Base-by-base conservation (phyloP, 2,113 vertebrate genomes). In the Myiozetetes cayanensis region DNA sequence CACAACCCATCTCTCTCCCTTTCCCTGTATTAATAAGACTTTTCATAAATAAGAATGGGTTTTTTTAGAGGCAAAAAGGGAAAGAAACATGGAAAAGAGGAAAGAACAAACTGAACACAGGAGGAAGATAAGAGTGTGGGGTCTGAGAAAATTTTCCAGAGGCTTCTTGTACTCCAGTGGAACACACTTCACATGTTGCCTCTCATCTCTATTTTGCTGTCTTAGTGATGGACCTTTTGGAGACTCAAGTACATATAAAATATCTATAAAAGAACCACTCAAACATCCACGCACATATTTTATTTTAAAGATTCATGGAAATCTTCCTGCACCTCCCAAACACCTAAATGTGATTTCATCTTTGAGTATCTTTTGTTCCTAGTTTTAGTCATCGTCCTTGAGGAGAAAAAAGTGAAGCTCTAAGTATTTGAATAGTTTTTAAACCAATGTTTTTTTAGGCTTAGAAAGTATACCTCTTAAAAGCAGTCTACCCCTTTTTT, bases 101-200 rank as follows among this genome's bases (percentile, higher is more conserved):
- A 86, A 86, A 78, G 1, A 5, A 66, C 0, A 17, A 89, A 56
- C 14, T 46, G 24, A 73, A 56, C 80, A 46, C 0, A 28, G 11
- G 15, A 80, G 37, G 82, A 86, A 78, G 30, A 46, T 89, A 85
- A 71, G 9, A 22, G 11, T n/a, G 43, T 35, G 20, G 6, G 4
- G 8, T 46, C 19, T 30, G 27, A 73, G 1, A 2, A 16, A 87
- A 72, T 44, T 72, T 68, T 82, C 62, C 71, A 33, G 8, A 91
- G 16, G 61, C 19, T 93, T 87, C 50, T 30, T 47, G 6, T 30
- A 53, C 53, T 81, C 15, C 22, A 44, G 14, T 27, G 61, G 7
- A 8, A 8, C 20, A 67, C 3, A 37, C 46, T 59, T 67, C 33
- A 49, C 18, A 33, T 0, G 0, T 6, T 30, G 31, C 10, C 43